These are phyloP conservation scores for Catocala sponsa DNA, from an alignment of 2,888 invertebrate species.

Conservation along the genomic window DNA sequence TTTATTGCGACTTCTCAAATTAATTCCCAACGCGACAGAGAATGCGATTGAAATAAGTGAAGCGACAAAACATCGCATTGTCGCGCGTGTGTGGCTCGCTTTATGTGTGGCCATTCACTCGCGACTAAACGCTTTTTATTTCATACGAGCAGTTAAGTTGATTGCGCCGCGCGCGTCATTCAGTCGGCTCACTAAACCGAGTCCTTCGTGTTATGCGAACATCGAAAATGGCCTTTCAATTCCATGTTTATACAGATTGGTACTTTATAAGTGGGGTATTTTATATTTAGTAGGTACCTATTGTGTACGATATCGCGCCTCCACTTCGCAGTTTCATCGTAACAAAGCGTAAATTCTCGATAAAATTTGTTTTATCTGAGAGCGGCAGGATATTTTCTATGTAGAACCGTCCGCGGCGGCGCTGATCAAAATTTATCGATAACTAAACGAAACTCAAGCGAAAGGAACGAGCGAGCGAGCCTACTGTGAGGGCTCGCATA, in stretches of 20 bases:
- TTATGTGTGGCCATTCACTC: background rate
- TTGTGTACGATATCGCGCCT: conserved; percentile 36
- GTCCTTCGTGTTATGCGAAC: background rate
- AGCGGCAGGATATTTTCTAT: conserved; percentile 32
- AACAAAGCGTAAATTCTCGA: conserved; percentile 42
- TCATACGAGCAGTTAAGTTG: conserved; percentile 7
- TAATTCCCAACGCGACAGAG: background rate
- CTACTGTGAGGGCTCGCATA: background rate
- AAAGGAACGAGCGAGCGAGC: conserved; percentile 20
- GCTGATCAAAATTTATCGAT: conserved; percentile 48
- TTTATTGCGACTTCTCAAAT: conserved; percentile 8
- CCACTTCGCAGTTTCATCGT: conserved; percentile 28
- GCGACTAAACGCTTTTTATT: conserved; percentile 8
- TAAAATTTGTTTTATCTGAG: conserved; percentile 48
- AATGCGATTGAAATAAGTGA: conserved; percentile 1
- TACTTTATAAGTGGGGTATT: conserved; percentile 8
- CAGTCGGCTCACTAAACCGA: background rate
- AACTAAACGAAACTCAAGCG: conserved; percentile 35
- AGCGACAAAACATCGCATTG: conserved; percentile 4
- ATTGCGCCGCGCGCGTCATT: conserved; percentile 1
- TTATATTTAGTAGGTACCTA: conserved; percentile 24
- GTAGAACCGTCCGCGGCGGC: conserved; percentile 33
- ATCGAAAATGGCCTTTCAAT: background rate
- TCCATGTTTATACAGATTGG: background rate
- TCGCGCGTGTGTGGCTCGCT: conserved; percentile 1